phyloP scores from a whole-genome alignment of 2,113 vertebrate genomes.

The Amblyornis subalaris region DNA sequence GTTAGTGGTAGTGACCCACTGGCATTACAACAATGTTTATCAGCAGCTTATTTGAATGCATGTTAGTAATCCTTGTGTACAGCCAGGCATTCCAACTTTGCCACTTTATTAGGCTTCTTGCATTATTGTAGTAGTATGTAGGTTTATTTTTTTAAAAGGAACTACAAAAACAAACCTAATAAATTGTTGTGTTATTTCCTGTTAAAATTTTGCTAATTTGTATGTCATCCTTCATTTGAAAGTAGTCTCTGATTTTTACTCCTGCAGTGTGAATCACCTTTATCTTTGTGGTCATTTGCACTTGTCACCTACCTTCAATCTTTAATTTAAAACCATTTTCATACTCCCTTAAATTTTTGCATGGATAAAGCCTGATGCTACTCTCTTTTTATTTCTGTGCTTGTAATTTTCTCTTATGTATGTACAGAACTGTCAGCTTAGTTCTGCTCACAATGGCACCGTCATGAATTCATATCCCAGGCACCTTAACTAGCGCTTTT shows the following conservation, averaged over 20 bases:
- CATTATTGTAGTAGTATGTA: not conserved
- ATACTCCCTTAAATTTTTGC: not conserved
- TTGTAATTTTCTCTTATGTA: not conserved
- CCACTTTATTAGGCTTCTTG: not conserved
- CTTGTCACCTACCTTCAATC: not conserved
- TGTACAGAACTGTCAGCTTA: not conserved
- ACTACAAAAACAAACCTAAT: not conserved
- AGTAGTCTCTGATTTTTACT: not conserved
- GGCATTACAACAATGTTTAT: accelerated
- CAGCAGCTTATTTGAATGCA: not conserved
- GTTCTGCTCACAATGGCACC: not conserved
- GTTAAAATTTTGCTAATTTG: not conserved
- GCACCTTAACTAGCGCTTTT: not conserved
- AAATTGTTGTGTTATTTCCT: not conserved
- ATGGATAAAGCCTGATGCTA: not conserved
- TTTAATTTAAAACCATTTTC: not conserved
- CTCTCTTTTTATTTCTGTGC: not conserved
- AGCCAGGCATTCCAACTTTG: not conserved
- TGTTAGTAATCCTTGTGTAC: not conserved
- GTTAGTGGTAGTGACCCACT: not conserved
- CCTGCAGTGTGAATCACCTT: not conserved
- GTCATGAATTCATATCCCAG: accelerated
- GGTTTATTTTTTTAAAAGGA: not conserved
- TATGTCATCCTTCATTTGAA: not conserved
- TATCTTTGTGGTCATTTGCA: not conserved